A percentile compares a stretch with the other conserved stretches of the same genome.
Conservation (phyloP, 2,797 vertebrate genomes). For the Huso huso region DNA sequence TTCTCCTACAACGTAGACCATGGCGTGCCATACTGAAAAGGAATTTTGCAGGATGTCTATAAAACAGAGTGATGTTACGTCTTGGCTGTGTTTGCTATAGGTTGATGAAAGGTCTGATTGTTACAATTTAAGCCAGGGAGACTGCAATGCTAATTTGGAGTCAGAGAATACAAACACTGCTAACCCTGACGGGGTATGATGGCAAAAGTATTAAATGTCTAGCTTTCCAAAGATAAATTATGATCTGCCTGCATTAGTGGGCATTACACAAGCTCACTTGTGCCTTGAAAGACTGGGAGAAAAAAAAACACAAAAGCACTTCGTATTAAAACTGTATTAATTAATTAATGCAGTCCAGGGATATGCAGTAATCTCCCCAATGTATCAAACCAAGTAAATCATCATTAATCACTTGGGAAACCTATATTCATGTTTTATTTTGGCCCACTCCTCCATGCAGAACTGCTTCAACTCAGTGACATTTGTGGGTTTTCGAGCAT, state of each 20-base stretch:
- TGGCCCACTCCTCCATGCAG: no score
- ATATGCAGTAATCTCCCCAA: background rate
- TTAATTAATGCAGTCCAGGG: background rate
- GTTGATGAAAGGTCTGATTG: constrained; percentile 43
- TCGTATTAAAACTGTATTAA: background rate
- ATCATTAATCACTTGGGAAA: no score
- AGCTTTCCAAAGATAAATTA: constrained; percentile 10
- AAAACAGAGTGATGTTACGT: constrained; percentile 30
- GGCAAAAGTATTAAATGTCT: constrained; percentile 15
- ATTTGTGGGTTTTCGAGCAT: no score
- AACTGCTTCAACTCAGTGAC: no score
- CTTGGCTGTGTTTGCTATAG: constrained; percentile 28
- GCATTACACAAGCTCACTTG: background rate
- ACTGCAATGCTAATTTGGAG: constrained; percentile 28
- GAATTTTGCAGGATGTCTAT: constrained; percentile 45
- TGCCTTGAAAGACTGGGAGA: background rate
- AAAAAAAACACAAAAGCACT: background rate
- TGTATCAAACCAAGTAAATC: background rate
- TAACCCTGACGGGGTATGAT: constrained; percentile 23
- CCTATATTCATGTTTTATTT: no score
- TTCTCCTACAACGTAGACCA: constrained; percentile 13
- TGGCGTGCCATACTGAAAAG: constrained; percentile 32
- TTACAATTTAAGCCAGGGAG: constrained; percentile 33
- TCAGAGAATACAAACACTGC: constrained; percentile 33
- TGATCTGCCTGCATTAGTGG: background rate